Evolutionary conservation across 2,113 vertebrate genomes (phyloP), one percentile per base, ranked within the genome.

Genomic region (Austrofundulus limnaeus): DNA sequence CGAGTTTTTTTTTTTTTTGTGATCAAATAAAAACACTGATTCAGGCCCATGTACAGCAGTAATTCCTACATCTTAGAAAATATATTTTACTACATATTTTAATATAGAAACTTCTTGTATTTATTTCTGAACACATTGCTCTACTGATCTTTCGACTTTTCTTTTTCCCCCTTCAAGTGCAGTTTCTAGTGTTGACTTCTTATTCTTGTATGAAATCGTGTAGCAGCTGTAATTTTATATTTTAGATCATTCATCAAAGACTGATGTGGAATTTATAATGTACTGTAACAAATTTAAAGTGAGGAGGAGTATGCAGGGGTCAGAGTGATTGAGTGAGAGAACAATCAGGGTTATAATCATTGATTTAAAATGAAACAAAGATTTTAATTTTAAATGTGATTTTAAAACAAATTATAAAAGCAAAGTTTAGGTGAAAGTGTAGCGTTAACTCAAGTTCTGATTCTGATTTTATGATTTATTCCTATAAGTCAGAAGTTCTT

Each of bases 291-390:
- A 17, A 46, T 24, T 52, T 55, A 42, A 28, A 37, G 11, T 20
- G 34, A 59, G 58, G 55, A 58, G 37, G 49, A 16, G 25, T 57
- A 79, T 75, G 64, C 55, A 54, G 28, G 46, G 48, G 24, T 11
- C 12, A 25, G 1, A 15, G 11, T 52, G 57, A 75, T 62, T 21
- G n/a, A n/a, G n/a, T n/a, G n/a, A n/a, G n/a, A 60, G 20, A 58
- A 51, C 28, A 61, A 59, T 16, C 25, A 7, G 31, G 47, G 11
- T 0, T 16, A 11, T 41, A 8, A 52, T 73, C 2, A 45, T 67
- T 62, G 45, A 69, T 70, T 42, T 52, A 21, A 64, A 20, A n/a
- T n/a, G n/a, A n/a, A n/a, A n/a, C n/a, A n/a, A n/a, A n/a, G n/a
- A n/a, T n/a, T n/a, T n/a, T n/a, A n/a, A n/a, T n/a, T n/a, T n/a